Percentiles rank a stretch among this genome's conserved stretches.
phyloP scores from a whole-genome alignment of 2,888 invertebrate genomes.

The Apocheima hispidaria region DNA sequence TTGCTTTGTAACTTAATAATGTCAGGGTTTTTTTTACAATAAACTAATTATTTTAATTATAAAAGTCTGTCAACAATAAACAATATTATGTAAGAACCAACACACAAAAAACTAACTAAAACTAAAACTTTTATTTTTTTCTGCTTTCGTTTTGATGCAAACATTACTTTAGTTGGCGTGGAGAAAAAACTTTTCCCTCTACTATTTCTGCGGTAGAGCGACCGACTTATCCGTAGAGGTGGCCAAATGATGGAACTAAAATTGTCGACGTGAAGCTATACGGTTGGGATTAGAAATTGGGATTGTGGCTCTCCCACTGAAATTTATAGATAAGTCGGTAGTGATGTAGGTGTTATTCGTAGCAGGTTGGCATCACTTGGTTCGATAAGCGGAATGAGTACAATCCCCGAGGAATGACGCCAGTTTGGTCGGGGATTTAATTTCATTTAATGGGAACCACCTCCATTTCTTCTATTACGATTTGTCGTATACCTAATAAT shows the following conservation, averaged over 20 bases:
- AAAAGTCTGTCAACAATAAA: too few relatives aligned
- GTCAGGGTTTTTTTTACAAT: too few relatives aligned
- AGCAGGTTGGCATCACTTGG: conserved; percentile 27
- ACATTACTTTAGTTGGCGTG: conserved; percentile 7
- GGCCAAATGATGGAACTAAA: background rate
- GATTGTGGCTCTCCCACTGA: background rate
- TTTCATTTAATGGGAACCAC: conserved; percentile 63
- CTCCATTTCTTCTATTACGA: conserved; percentile 17
- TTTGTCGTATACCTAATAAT: conserved; percentile 18
- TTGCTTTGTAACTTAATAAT: too few relatives aligned
- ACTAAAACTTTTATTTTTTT: background rate
- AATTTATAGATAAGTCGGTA: background rate
- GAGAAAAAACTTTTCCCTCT: conserved; percentile 19
- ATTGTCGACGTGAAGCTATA: background rate
- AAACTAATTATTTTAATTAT: too few relatives aligned
- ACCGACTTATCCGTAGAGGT: background rate
- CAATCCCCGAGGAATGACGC: conserved; percentile 59
- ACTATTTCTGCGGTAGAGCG: conserved; percentile 2
- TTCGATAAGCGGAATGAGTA: conserved; percentile 71
- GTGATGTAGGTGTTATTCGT: conserved; percentile 5
- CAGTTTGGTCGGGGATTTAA: conserved; percentile 63
- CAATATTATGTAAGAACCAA: background rate
- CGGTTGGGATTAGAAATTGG: background rate
- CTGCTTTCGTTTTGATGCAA: conserved; percentile 1
- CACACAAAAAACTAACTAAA: background rate